Percentiles rank a stretch among this genome's conserved stretches.
phyloP scores from a whole-genome alignment of 2,888 invertebrate genomes.

The Tinea trinotella region DNA sequence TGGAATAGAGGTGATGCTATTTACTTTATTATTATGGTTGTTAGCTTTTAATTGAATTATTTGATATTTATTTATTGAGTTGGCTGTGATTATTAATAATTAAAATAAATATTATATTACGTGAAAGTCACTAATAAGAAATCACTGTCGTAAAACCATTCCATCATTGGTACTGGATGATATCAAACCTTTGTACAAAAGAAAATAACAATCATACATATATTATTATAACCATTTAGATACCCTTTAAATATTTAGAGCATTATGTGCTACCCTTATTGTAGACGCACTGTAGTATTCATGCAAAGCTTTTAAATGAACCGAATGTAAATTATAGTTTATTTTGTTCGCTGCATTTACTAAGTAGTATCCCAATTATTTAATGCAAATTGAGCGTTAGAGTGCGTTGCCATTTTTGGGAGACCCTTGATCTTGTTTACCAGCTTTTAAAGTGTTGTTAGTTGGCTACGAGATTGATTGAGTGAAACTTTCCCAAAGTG shows the following conservation, averaged over 20 bases:
- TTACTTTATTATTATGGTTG: neutral
- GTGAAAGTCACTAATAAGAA: too few species aligned
- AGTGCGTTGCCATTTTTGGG: slow-evolving; percentile 36
- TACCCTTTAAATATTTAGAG: neutral
- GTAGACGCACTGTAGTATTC: slow-evolving; percentile 42
- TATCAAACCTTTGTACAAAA: neutral
- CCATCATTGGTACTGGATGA: too few species aligned
- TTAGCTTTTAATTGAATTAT: neutral
- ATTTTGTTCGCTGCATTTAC: slow-evolving; percentile 41
- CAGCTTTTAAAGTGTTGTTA: slow-evolving; percentile 19
- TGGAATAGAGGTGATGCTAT: slow-evolving; percentile 7
- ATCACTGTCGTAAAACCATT: neutral
- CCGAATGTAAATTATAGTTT: slow-evolving; percentile 35
- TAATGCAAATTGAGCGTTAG: slow-evolving; percentile 50
- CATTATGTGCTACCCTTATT: slow-evolving; percentile 18
- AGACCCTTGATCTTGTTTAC: neutral
- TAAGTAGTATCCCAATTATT: neutral
- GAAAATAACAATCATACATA: neutral
- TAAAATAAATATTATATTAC: slow-evolving; percentile 2
- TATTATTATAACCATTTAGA: neutral
- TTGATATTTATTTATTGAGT: slow-evolving; percentile 7
- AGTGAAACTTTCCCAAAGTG: slow-evolving; percentile 33
- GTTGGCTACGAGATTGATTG: neutral
- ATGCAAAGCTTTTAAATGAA: slow-evolving; percentile 53
- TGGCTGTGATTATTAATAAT: slow-evolving; percentile 11